Percentiles rank a stretch among this genome's conserved stretches.
Evolutionary conservation across 1,140 invertebrate genomes (phyloP).

Genomic region (Rhagoletis pomonella): DNA sequence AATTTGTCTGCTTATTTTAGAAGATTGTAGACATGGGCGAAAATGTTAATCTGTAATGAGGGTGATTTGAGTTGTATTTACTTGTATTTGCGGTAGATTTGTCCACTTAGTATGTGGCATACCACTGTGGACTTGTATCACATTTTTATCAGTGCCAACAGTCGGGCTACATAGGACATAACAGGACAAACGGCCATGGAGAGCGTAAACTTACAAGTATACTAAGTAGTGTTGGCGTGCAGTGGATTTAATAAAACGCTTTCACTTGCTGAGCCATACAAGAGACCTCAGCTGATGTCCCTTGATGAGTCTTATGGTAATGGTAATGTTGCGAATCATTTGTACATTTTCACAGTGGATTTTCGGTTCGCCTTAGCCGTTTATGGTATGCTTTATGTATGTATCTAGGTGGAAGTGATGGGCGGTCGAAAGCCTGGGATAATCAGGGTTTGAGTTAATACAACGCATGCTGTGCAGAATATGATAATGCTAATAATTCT

Average conservation of each 20-base stretch:
- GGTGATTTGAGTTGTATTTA: slow-evolving; percentile 66
- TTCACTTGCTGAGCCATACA: background rate
- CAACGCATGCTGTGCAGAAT: slow-evolving; percentile 56
- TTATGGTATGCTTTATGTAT: background rate
- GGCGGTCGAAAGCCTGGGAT: background rate
- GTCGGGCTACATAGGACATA: no score
- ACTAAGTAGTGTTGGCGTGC: background rate
- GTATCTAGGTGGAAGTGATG: background rate
- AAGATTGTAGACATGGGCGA: background rate
- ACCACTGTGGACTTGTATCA: slow-evolving; percentile 60
- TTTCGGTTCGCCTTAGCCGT: slow-evolving; percentile 54
- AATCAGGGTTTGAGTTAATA: slow-evolving; percentile 55
- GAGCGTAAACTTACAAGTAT: background rate
- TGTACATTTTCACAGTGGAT: slow-evolving; percentile 72
- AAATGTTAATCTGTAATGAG: slow-evolving; percentile 66
- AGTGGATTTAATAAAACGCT: slow-evolving; percentile 41
- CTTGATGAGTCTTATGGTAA: slow-evolving; percentile 40
- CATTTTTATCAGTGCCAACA: slow-evolving; percentile 62
- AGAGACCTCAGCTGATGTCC: background rate
- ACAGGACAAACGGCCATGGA: background rate
- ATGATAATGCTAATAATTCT: slow-evolving; percentile 68
- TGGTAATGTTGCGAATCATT: slow-evolving; percentile 65
- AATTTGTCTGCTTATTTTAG: slow-evolving; percentile 38
- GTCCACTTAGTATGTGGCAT: slow-evolving; percentile 70
- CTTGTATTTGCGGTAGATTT: slow-evolving; percentile 72